Percentiles rank a stretch among this genome's conserved stretches.
Conservation (phyloP, 35 echinoderm and acorn worm species). For the Nesometra sesokonis region DNA sequence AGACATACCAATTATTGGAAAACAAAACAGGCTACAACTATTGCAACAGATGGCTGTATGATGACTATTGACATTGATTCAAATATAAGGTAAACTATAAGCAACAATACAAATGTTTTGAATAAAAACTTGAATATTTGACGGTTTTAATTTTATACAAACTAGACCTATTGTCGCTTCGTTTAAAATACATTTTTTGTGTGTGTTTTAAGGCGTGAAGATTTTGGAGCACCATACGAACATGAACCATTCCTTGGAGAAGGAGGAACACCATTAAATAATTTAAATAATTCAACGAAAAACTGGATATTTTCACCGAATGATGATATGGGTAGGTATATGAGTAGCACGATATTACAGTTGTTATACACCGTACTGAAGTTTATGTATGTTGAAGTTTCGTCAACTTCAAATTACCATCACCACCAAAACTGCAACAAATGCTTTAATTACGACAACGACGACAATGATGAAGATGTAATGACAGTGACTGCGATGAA, state of each 20-base stretch:
- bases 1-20: slow-evolving; percentile 19
- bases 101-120: too few relatives aligned
- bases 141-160: too few relatives aligned
- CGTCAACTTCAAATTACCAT: too few relatives aligned
- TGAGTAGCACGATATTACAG: too few relatives aligned
- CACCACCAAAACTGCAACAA: too few relatives aligned
- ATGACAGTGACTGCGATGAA: too few relatives aligned
- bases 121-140: too few relatives aligned
- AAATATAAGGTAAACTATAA: slow-evolving; percentile 31
- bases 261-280: slow-evolving; percentile 18
- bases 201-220: not conserved
- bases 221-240: not conserved
- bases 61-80: slow-evolving; percentile 18
- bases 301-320: slow-evolving; percentile 13
- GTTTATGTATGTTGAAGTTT: too few relatives aligned
- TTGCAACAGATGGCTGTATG: slow-evolving; percentile 10
- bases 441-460: too few relatives aligned
- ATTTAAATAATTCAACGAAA: slow-evolving; percentile 8
- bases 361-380: too few relatives aligned
- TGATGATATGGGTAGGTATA: slow-evolving; percentile 16
- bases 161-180: too few relatives aligned
- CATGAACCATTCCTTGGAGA: slow-evolving; percentile 10
- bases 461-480: too few relatives aligned
- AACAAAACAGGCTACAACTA: slow-evolving; percentile 19
- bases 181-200: not conserved